phyloP scores from a whole-genome alignment of 2,888 invertebrate genomes.

The Parnassius glacialis region DNA sequence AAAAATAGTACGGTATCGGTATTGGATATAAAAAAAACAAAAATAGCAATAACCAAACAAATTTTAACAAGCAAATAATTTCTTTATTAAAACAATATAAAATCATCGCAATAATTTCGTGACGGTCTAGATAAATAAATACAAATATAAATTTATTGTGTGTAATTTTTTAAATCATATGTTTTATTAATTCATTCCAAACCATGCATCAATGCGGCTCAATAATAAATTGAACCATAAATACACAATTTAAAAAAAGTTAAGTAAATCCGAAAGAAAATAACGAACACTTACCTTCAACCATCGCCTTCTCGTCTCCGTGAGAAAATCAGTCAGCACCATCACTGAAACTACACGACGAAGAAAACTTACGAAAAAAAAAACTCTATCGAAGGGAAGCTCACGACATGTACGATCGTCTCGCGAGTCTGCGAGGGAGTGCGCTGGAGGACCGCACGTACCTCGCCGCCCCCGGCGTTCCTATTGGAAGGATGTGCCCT shows the following conservation, averaged over 20 bases:
- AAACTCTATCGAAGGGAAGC: slow-evolving; percentile 14
- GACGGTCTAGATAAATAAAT: too few relatives aligned
- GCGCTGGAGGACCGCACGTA: slow-evolving; percentile 38
- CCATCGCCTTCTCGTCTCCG: slow-evolving; percentile 72
- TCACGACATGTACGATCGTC: slow-evolving; percentile 39
- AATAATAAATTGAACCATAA: too few relatives aligned
- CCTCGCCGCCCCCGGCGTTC: slow-evolving; percentile 33
- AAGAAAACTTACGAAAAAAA: slow-evolving; percentile 15
- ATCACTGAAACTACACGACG: slow-evolving; percentile 37
- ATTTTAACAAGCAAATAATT: too few relatives aligned
- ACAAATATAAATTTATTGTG: too few relatives aligned
- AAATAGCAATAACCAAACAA: too few relatives aligned
- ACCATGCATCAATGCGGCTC: too few relatives aligned
- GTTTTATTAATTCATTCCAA: too few relatives aligned
- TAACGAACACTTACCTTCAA: slow-evolving; percentile 52
- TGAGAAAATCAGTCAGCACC: slow-evolving; percentile 72
- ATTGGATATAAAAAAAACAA: too few relatives aligned
- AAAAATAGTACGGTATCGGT: too few relatives aligned
- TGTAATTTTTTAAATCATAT: too few relatives aligned
- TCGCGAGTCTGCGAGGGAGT: slow-evolving; percentile 48
- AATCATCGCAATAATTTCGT: too few relatives aligned
- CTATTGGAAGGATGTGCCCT: slow-evolving; percentile 16
- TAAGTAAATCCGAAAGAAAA: neutral
- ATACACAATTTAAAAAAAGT: neutral
- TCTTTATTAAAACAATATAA: too few relatives aligned